Base-by-base conservation (phyloP, 2,113 vertebrate species). In the Progne subis region DNA sequence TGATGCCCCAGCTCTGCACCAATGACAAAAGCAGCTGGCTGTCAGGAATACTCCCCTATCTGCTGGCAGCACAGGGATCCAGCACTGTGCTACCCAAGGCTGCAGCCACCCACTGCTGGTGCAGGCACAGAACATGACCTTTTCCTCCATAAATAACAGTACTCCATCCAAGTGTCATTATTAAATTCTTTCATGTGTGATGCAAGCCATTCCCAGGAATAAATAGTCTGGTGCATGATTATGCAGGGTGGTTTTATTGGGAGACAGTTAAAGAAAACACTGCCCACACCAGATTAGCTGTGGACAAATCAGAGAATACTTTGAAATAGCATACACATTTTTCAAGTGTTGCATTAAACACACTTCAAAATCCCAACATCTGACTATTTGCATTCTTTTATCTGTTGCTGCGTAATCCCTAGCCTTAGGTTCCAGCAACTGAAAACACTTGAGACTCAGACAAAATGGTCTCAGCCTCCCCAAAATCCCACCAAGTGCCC, bases 131-230 rank as follows among this genome's bases (percentile, higher is more conserved):
- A 94, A 86, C 72, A 49, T 0, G 11, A 89, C 80, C 63, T 96
- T 93, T 86, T 83, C 71, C 68, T 92, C 86, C 86, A 64, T 75
- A 87, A 97, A 95, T 86, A 96, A 96, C 88, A 90, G 56, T 65
- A 34, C 93, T 78, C 39, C 56, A 52, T 89, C 82, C 88, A 83
- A 91, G 76, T 87, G 82, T 80, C 90, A 68, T 91, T 94, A 76
- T 76, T 91, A 74, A 85, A 92, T 94, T 89, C 92, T 94, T 96
- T 82, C 82, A 52, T 70, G 46, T 64, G 88, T 90, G 80, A 96
- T 93, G 93, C 90, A 95, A 95, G 69, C 61, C 8, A 1, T 91
- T 65, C 60, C 47, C 3, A 2, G 88, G 77, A 97, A 92, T 86
- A 97, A 93, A 90, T 91, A 94, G 74, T 80, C 82, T 82, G 65